These are phyloP conservation scores for Phalacrocorax pelagicus DNA, from an alignment of 2,113 vertebrate genomes.

Conservation along the genomic window DNA sequence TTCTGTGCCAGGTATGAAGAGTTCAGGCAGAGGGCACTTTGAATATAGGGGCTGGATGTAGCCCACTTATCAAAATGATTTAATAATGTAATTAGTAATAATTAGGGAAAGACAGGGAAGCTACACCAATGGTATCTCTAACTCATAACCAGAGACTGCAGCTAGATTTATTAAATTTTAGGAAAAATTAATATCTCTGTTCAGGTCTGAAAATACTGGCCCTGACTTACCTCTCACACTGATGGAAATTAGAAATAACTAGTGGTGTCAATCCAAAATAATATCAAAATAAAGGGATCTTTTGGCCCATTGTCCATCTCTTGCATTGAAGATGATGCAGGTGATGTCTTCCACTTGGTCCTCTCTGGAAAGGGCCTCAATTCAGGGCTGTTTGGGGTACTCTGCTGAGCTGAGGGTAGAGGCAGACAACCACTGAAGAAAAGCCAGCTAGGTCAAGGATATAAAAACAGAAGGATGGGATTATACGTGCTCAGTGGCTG, in stretches of 20 bases:
- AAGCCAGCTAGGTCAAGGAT: background rate
- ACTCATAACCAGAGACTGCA: background rate
- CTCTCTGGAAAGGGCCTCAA: background rate
- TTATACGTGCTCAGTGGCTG: background rate
- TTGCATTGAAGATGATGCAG: background rate
- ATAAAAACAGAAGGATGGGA: background rate
- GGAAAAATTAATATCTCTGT: background rate
- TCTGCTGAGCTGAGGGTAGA: background rate
- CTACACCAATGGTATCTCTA: background rate
- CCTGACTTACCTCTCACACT: background rate
- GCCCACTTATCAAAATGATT: background rate
- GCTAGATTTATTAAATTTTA: background rate
- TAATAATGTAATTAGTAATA: background rate
- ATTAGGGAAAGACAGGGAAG: background rate
- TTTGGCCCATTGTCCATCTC: background rate
- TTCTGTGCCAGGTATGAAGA: conserved; percentile 50
- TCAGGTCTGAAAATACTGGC: background rate
- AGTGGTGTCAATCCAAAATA: background rate
- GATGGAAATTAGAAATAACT: background rate
- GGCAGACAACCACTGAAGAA: background rate
- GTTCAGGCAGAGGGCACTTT: conserved; percentile 11
- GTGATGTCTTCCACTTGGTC: background rate
- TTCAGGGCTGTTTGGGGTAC: background rate
- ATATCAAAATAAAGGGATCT: background rate
- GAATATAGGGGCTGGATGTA: background rate